A percentile compares a stretch with the other conserved stretches of the same genome.
phyloP scores from a whole-genome alignment of 2,797 vertebrate species.

The Halcyon leucocephala region DNA sequence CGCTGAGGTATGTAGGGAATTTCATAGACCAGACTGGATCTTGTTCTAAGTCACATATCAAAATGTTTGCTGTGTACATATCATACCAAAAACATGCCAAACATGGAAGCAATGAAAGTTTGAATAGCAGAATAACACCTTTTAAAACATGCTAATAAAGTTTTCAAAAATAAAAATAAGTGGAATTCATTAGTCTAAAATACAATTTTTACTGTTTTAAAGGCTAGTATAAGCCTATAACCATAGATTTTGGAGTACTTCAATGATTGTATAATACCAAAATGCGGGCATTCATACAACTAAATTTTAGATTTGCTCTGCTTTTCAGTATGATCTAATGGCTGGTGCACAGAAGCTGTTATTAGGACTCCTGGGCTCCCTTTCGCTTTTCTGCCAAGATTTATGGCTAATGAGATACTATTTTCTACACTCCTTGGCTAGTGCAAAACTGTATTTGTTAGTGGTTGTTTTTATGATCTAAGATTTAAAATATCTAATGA shows the following conservation, averaged over 20 bases:
- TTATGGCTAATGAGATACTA: conserved; percentile 25
- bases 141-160: neutral
- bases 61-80: neutral
- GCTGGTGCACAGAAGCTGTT: conserved; percentile 43
- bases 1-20: neutral
- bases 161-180: conserved; percentile 16
- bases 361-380: neutral
- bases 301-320: conserved; percentile 20
- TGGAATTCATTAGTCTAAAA: conserved; percentile 14
- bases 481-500: conserved; percentile 41
- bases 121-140: neutral
- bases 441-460: neutral
- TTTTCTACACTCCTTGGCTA: conserved; percentile 9
- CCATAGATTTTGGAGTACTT: neutral
- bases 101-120: neutral
- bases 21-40: neutral
- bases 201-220: neutral
- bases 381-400: conserved; percentile 43
- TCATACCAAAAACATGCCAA: neutral
- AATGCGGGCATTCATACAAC: neutral
- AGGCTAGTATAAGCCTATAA: neutral
- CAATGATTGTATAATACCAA: neutral
- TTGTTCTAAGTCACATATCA: neutral
- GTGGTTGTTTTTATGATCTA: conserved; percentile 1
- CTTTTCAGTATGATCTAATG: conserved; percentile 30